phyloP scores from a whole-genome alignment of 2,797 vertebrate genomes.

The Darevskia nairensis region DNA sequence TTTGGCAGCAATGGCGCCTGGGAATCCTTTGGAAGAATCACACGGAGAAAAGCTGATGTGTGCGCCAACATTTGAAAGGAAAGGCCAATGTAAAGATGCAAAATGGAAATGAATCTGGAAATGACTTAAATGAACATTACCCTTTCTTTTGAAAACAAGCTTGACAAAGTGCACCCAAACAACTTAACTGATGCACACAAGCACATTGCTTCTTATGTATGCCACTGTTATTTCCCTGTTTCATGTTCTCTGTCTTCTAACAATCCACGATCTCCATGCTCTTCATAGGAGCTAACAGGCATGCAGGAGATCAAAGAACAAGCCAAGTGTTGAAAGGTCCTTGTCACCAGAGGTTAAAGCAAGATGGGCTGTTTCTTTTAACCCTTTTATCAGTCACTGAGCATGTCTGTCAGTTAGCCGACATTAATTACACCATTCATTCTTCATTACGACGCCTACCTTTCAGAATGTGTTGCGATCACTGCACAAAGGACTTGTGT shows the following conservation, averaged over 20 bases:
- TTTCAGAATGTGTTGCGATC: conserved; percentile 66
- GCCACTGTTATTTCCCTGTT: background rate
- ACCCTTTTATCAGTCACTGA: conserved; percentile 64
- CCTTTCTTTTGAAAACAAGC: background rate
- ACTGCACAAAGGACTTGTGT: conserved; percentile 53
- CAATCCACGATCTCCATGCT: conserved; percentile 54
- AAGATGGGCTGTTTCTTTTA: conserved; percentile 67
- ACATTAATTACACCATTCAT: conserved; percentile 74
- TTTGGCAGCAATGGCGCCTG: background rate
- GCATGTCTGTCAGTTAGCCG: conserved; percentile 69
- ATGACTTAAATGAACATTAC: background rate
- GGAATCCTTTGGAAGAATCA: background rate
- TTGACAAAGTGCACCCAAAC: no score
- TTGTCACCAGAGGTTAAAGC: conserved; percentile 74
- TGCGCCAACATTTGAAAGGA: background rate
- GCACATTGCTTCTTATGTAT: background rate
- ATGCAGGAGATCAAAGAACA: conserved; percentile 57
- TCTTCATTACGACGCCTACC: conserved; percentile 72
- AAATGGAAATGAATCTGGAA: background rate
- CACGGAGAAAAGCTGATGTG: background rate
- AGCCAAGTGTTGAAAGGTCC: conserved; percentile 69
- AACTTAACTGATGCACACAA: background rate
- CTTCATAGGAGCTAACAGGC: conserved; percentile 49
- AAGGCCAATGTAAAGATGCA: background rate
- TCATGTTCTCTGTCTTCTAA: conserved; percentile 51